These are phyloP conservation scores for Chiridota heheva DNA, from an alignment of 35 echinoderm and acorn worm genomes.

Conservation along the genomic window DNA sequence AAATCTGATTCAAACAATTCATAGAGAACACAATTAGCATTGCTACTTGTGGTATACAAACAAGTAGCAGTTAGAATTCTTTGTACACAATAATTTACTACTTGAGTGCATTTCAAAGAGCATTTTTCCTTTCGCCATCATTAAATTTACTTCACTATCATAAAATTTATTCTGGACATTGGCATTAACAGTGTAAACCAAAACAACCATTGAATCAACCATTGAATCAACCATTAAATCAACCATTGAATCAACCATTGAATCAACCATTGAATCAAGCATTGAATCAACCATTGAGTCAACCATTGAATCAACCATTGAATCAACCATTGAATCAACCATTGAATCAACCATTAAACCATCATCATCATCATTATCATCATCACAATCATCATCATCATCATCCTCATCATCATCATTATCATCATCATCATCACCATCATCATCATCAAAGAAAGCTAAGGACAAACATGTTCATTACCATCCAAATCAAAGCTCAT, in stretches of 20 bases:
- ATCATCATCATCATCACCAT: not conserved
- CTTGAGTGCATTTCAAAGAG: too few species aligned
- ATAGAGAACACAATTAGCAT: too few species aligned
- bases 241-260: not conserved
- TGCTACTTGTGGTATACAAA: too few species aligned
- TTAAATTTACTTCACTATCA: not conserved
- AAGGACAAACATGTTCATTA: conserved; percentile 9
- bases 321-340: not conserved
- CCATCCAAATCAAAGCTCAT: conserved; percentile 97
- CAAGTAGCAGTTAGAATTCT: too few species aligned
- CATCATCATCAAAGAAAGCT: not conserved
- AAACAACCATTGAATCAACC: not conserved
- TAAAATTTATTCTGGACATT: not conserved
- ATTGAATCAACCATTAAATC: not conserved
- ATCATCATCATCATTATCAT: not conserved
- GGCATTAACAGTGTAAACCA: not conserved
- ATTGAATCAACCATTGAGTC: not conserved
- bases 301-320: not conserved
- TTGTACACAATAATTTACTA: too few species aligned
- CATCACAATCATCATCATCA: not conserved
- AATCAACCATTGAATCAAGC: not conserved
- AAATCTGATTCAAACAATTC: too few species aligned
- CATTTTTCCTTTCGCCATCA: too few species aligned
- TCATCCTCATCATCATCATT: not conserved
- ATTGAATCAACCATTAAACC: not conserved